These are phyloP conservation scores for Hydractinia echinata DNA, from an alignment of 30 jellyfish, hydroid and myxozoan species.

Conservation along the genomic window DNA sequence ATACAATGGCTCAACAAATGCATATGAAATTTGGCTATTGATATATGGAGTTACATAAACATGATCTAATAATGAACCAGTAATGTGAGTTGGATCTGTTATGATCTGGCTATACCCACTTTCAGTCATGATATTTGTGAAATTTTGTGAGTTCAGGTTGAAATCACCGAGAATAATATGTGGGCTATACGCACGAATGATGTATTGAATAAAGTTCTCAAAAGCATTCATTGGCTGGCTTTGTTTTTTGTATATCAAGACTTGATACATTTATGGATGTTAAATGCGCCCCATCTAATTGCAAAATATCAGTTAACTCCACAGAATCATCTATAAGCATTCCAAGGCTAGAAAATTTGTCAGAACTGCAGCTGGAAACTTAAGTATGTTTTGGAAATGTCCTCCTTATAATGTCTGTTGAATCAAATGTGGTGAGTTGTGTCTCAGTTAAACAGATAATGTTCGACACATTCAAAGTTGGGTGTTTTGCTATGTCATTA, in stretches of 20 bases:
- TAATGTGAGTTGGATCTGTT: background rate
- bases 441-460: background rate
- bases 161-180: background rate
- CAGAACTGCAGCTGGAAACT: background rate
- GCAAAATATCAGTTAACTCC: background rate
- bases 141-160: background rate
- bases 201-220: background rate
- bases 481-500: background rate
- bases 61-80: background rate
- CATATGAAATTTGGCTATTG: no score
- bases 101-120: background rate
- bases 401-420: background rate
- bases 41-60: no score
- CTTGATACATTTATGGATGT: background rate
- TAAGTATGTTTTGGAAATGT: background rate
- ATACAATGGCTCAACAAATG: no score
- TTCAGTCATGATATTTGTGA: background rate
- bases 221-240: background rate
- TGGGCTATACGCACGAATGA: background rate
- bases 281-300: background rate
- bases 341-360: background rate
- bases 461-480: background rate
- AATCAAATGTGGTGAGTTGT: background rate
- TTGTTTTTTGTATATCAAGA: background rate
- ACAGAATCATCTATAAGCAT: background rate